These are phyloP conservation scores for Sebastes goodei DNA, from an alignment of 2,797 vertebrate genomes.

Conservation along the genomic window DNA sequence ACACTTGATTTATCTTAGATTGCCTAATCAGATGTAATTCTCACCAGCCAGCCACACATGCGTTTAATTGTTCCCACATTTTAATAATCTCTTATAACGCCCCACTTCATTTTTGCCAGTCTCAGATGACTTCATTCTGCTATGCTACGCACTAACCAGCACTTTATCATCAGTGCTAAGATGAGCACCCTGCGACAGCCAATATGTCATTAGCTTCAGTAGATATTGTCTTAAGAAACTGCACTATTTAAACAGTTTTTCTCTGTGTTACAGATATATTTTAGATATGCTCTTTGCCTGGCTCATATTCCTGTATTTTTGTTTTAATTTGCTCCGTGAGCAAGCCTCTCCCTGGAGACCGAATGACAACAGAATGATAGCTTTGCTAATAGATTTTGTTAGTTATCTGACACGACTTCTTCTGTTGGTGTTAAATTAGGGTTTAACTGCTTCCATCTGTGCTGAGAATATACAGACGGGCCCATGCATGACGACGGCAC, in stretches of 20 bases:
- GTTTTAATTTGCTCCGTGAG: slow-evolving; percentile 56
- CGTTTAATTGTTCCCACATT: slow-evolving; percentile 40
- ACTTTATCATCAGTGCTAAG: slow-evolving; percentile 35
- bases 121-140: slow-evolving; percentile 43
- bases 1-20: slow-evolving; percentile 48
- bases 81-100: slow-evolving; percentile 40
- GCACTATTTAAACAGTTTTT: slow-evolving; percentile 28
- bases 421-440: slow-evolving; percentile 77
- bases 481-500: slow-evolving; percentile 48
- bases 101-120: slow-evolving; percentile 9
- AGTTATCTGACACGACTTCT: slow-evolving; percentile 78
- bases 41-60: slow-evolving; percentile 37
- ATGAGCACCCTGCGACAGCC: slow-evolving; percentile 27
- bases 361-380: slow-evolving; percentile 78
- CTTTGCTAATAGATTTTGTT: slow-evolving; percentile 81
- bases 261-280: slow-evolving; percentile 21
- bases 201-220: slow-evolving; percentile 44
- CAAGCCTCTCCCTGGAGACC: slow-evolving; percentile 57
- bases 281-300: slow-evolving; percentile 17
- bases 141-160: slow-evolving; percentile 8
- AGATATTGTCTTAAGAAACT: slow-evolving; percentile 38
- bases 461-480: slow-evolving; percentile 65
- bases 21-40: slow-evolving; percentile 52
- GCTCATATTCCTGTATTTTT: slow-evolving; percentile 51
- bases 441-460: slow-evolving; percentile 80